Evolutionary conservation across 2,113 vertebrate species (phyloP).

Genomic region (Gymnarchus niloticus): DNA sequence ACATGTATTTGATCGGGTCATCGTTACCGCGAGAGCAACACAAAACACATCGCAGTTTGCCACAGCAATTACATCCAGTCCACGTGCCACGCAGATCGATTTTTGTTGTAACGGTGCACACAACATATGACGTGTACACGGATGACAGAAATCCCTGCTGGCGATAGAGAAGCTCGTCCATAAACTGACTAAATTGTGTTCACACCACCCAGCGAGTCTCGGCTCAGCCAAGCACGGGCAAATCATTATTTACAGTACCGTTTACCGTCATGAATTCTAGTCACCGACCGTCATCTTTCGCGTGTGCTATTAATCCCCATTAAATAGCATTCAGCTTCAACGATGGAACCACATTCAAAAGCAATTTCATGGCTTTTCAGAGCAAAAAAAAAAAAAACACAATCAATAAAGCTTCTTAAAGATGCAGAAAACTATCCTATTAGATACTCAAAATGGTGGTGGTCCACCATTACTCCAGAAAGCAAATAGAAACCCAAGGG

Average conservation of each 20-base stretch:
- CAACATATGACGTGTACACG: not conserved
- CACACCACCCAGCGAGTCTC: not conserved
- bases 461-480: not conserved
- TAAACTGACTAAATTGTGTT: not conserved
- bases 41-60: not conserved
- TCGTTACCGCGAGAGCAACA: not conserved
- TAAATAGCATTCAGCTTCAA: not conserved
- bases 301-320: slow-evolving; percentile 3
- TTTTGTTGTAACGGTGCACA: not conserved
- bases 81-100: not conserved
- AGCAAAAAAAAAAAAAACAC: not conserved
- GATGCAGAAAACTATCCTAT: not conserved
- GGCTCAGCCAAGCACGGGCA: not conserved
- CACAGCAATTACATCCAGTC: not conserved
- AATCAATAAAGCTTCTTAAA: not conserved
- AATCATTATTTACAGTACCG: slow-evolving; percentile 2
- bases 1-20: not conserved
- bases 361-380: slow-evolving; percentile 1
- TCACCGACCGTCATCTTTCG: not conserved
- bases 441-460: not conserved
- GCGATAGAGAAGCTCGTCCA: not conserved
- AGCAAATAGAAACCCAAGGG: not conserved
- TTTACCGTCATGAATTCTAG: not conserved
- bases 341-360: not conserved
- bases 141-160: not conserved